Percentiles rank a stretch among this genome's conserved stretches.
Conservation (phyloP, 1,140 invertebrate species). For the Papilio dardanus region DNA sequence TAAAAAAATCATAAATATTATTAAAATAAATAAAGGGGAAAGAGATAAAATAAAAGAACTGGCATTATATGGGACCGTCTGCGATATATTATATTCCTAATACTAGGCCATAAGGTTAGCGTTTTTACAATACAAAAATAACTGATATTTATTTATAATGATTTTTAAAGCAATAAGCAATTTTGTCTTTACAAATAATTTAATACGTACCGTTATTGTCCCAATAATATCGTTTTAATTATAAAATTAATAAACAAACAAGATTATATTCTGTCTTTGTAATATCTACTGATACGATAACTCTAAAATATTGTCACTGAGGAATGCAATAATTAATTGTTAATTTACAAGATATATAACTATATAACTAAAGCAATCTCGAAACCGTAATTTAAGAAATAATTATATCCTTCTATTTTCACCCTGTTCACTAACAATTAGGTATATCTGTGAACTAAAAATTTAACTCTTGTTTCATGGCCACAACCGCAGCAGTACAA, state of each 20-base stretch:
- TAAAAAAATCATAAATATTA: constrained; percentile 54
- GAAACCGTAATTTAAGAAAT: not conserved
- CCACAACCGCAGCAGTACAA: constrained; percentile 47
- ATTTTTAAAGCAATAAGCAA: not conserved
- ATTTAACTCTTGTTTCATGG: constrained; percentile 42
- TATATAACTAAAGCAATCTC: too few species aligned
- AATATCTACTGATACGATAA: too few species aligned
- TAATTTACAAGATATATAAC: too few species aligned
- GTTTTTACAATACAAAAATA: constrained; percentile 25
- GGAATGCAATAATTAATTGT: too few species aligned
- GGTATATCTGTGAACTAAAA: not conserved
- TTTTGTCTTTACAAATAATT: too few species aligned
- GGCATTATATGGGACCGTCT: constrained; percentile 56
- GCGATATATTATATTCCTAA: constrained; percentile 57
- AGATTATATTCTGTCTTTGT: too few species aligned
- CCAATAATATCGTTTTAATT: too few species aligned
- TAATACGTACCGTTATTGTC: too few species aligned
- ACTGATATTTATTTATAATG: too few species aligned
- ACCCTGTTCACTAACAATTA: not conserved
- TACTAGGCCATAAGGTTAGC: constrained; percentile 44
- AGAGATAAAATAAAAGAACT: constrained; percentile 59
- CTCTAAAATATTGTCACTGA: too few species aligned
- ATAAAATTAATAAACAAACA: too few species aligned
- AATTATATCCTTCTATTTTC: not conserved
- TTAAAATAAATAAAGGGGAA: constrained; percentile 60